Percentiles rank a stretch among this genome's conserved stretches.
Conservation (phyloP, 2,113 vertebrate genomes). For the Cettia cetti region DNA sequence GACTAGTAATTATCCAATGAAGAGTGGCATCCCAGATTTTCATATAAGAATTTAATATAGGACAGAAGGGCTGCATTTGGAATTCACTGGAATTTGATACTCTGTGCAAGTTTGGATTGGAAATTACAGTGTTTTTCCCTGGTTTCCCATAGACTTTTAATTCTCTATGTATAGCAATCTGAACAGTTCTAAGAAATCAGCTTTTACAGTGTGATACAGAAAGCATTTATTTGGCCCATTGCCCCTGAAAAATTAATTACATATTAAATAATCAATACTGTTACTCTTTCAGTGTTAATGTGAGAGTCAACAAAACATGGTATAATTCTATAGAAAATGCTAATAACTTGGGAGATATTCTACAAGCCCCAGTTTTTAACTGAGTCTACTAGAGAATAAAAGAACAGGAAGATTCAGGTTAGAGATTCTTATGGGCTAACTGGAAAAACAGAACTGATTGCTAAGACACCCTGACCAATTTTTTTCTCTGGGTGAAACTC, state of each 20-base stretch:
- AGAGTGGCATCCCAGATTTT: neutral
- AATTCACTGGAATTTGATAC: neutral
- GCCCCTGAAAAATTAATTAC: neutral
- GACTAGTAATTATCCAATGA: neutral
- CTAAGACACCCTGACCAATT: neutral
- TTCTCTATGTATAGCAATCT: neutral
- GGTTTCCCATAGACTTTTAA: neutral
- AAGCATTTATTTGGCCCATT: neutral
- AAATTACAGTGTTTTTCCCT: neutral
- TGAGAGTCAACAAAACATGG: neutral
- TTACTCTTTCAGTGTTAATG: neutral
- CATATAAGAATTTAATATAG: neutral
- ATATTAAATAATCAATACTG: neutral
- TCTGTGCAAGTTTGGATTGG: neutral
- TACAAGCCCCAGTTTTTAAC: neutral
- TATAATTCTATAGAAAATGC: neutral
- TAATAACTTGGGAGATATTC: neutral
- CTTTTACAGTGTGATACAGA: neutral
- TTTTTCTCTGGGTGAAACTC: fast-evolving
- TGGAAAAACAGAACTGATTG: neutral
- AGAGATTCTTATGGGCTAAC: neutral
- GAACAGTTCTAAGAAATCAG: neutral
- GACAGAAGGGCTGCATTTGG: neutral
- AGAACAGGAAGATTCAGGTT: neutral
- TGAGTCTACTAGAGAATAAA: neutral